These are phyloP conservation scores for Metacarcinus magister DNA, from an alignment of 2,888 invertebrate genomes.

Conservation along the genomic window DNA sequence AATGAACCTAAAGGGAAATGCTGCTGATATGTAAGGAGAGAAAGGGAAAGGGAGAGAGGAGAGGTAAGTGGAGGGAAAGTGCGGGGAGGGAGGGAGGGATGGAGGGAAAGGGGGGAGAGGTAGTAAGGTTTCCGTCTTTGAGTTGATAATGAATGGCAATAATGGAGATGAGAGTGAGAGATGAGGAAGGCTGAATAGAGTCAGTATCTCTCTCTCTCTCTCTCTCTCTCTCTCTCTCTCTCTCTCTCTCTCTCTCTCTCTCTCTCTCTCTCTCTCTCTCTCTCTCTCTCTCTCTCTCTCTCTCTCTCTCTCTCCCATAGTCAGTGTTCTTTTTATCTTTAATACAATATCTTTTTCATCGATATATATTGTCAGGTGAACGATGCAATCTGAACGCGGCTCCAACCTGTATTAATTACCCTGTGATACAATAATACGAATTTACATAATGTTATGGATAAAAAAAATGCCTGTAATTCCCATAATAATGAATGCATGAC, in stretches of 20 bases:
- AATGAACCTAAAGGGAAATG: background rate
- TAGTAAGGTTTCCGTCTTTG: conserved; percentile 11
- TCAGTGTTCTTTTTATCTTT: background rate
- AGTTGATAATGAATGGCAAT: conserved; percentile 1
- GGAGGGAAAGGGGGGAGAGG: background rate
- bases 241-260: background rate
- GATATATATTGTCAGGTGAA: background rate
- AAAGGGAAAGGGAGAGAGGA: background rate
- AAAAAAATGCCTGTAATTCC: background rate
- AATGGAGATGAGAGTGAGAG: conserved; percentile 13
- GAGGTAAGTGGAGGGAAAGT: conserved; percentile 3
- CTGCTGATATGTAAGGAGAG: background rate
- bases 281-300: conserved; percentile 21
- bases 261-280: conserved; percentile 26
- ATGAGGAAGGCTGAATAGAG: background rate
- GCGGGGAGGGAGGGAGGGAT: background rate
- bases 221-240: background rate
- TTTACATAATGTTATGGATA: background rate
- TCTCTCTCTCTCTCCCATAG: background rate
- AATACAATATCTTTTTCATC: background rate
- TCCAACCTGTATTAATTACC: background rate
- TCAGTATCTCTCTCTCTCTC: background rate
- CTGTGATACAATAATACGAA: background rate
- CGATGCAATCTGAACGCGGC: background rate
- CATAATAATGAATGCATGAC: background rate